Conservation (phyloP, 1,140 invertebrate species). For the Caerostris extrusa region DNA sequence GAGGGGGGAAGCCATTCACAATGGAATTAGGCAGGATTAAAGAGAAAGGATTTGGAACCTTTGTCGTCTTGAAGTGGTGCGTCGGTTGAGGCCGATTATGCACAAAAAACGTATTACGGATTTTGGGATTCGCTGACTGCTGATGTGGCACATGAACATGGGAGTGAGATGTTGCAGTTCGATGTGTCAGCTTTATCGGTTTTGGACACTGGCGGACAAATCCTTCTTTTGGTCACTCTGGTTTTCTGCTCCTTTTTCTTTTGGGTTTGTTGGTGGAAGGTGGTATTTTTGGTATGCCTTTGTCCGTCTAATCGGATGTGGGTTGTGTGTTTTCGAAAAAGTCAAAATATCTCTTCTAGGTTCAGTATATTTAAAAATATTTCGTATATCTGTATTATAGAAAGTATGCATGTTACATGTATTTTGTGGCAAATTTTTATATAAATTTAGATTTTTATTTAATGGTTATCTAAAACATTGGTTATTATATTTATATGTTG, state of each 20-base stretch:
- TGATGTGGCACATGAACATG: slow-evolving; percentile 48
- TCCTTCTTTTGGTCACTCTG: slow-evolving; percentile 7
- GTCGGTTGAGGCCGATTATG: slow-evolving; percentile 74
- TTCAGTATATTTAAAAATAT: background rate
- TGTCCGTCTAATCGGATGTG: background rate
- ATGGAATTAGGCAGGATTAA: slow-evolving; percentile 75
- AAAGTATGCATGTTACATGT: too few species aligned
- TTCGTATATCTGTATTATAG: background rate
- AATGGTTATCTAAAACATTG: too few species aligned
- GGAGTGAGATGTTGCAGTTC: background rate
- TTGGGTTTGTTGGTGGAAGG: background rate
- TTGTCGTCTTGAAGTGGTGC: slow-evolving; percentile 73
- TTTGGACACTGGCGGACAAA: slow-evolving; percentile 32
- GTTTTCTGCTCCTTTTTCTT: background rate
- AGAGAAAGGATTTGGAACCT: slow-evolving; percentile 73
- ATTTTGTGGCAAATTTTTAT: too few species aligned
- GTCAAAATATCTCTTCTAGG: background rate
- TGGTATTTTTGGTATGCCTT: background rate
- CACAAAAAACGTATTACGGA: slow-evolving; percentile 75
- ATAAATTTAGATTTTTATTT: too few species aligned
- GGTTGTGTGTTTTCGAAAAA: slow-evolving; percentile 7
- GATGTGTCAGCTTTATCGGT: slow-evolving; percentile 46
- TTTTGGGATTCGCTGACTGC: slow-evolving; percentile 67
- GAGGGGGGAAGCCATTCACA: slow-evolving; percentile 52
- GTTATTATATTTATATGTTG: too few species aligned